phyloP scores from a whole-genome alignment of 2,113 vertebrate genomes.

The Irena cyanogastra region DNA sequence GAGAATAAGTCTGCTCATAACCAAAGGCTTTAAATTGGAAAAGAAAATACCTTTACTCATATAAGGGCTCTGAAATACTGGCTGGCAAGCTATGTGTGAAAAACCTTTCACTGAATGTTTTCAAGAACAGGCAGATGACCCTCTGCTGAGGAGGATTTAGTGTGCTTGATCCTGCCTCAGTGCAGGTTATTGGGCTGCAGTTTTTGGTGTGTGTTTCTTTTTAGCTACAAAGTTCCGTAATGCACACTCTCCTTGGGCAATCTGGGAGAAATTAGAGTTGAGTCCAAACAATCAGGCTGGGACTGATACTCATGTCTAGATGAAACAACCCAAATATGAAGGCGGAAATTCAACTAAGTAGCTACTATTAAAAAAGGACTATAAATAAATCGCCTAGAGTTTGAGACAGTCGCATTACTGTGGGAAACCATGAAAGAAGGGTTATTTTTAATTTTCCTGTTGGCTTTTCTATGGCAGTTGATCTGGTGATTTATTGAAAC shows the following conservation, averaged over 20 bases:
- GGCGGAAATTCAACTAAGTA: constrained; percentile 38
- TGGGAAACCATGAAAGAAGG: constrained; percentile 33
- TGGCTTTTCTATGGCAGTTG: not conserved
- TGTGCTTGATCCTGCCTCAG: not conserved
- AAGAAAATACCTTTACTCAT: not conserved
- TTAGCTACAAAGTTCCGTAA: not conserved
- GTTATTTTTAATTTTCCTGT: constrained; percentile 13
- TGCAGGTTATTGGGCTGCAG: not conserved
- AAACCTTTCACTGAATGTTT: not conserved
- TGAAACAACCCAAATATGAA: constrained; percentile 44
- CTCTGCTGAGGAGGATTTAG: not conserved
- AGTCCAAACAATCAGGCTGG: constrained; percentile 21
- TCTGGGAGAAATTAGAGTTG: constrained; percentile 46
- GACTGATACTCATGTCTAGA: constrained; percentile 7
- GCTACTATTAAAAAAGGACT: constrained; percentile 40
- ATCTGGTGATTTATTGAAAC: constrained; percentile 33
- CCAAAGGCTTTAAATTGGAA: not conserved
- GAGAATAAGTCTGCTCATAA: not conserved
- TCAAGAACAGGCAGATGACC: not conserved
- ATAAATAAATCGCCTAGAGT: constrained; percentile 19
- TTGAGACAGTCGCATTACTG: not conserved
- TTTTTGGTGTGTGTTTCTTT: not conserved
- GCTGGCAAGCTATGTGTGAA: not conserved
- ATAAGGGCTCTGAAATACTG: not conserved
- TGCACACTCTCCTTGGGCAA: not conserved